Evolutionary conservation across 2,888 invertebrate genomes (phyloP), one percentile per base, ranked within the genome.

Genomic region (Leptodirus hochenwartii): DNA sequence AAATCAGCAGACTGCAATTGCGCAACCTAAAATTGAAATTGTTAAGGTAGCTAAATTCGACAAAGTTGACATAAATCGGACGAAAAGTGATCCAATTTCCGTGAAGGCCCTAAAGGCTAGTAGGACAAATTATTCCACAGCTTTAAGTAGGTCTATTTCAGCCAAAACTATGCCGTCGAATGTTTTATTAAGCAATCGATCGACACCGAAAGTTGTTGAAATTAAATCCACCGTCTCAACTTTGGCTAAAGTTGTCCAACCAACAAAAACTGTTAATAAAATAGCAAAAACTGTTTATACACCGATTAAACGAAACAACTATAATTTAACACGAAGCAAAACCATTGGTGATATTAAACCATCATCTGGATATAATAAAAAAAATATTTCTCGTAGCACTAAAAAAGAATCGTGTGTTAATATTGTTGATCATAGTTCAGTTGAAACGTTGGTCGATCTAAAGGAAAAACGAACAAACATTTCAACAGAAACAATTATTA

Each of bases 401-500:
- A 9, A 20, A 14, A 25, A 22, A 20, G 23, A n/a, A n/a, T n/a
- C n/a, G n/a, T n/a, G n/a, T n/a, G n/a, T 5, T 17, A 29, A 29
- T 5, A 30, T 22, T 8, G 36, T 34, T 22, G 34, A 37, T 31
- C 47, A 47, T 6, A 53, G 53, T 39, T 55, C 53, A 1, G 50
- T 45, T 0, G 54, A 56, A 41, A 56, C 55, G 11, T 37, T 54
- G 22, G 51, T 54, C 3, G 51, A 53, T 38, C 47, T 51, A 24
- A 27, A 36, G 45, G 41, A 4, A 43, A 40, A 29, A 41, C 43
- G 4, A 29, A 50, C 55, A 35, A 62, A 62, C 16, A 64, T 66
- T 43, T 68, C 68, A 23, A 56, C 61, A 1, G 69, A 69, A 45
- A 67, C 68, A 1, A 51, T 68, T 12, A 61, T 64, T 1, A 56